These are phyloP conservation scores for Bruchidius siliquastri DNA, from an alignment of 2,888 invertebrate genomes.

Conservation along the genomic window DNA sequence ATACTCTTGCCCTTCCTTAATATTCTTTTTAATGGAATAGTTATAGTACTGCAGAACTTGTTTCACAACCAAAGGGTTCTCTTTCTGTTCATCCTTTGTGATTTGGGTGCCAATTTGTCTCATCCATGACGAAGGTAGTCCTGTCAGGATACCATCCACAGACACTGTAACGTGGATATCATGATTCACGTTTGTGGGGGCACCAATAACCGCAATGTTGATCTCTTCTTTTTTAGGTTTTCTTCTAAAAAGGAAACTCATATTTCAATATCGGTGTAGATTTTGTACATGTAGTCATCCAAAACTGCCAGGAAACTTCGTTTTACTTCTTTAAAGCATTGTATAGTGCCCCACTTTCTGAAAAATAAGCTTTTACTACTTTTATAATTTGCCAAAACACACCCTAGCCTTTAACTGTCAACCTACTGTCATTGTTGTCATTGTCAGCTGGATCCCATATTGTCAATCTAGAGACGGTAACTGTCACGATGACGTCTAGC, in stretches of 20 bases:
- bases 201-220: conserved; percentile 45
- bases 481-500: too few relatives aligned
- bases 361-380: neutral
- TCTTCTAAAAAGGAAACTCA: conserved; percentile 10
- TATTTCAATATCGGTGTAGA: neutral
- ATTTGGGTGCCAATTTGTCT: conserved; percentile 76
- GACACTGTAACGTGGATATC: conserved; percentile 85
- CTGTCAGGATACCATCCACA: conserved; percentile 78
- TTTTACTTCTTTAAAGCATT: neutral
- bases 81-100: conserved; percentile 78
- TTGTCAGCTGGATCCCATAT: neutral
- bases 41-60: conserved; percentile 89
- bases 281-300: neutral
- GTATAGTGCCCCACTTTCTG: neutral
- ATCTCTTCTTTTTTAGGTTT: conserved; percentile 31
- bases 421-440: neutral
- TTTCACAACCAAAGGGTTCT: conserved; percentile 85
- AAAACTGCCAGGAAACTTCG: neutral
- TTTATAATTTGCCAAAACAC: neutral
- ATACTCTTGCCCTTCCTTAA: conserved; percentile 63
- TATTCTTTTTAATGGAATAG: conserved; percentile 79
- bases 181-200: conserved; percentile 80
- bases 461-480: too few relatives aligned
- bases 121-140: conserved; percentile 80
- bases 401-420: neutral